These are phyloP conservation scores for Netelia fuscicornis DNA, from an alignment of 2,888 invertebrate genomes.

Conservation along the genomic window DNA sequence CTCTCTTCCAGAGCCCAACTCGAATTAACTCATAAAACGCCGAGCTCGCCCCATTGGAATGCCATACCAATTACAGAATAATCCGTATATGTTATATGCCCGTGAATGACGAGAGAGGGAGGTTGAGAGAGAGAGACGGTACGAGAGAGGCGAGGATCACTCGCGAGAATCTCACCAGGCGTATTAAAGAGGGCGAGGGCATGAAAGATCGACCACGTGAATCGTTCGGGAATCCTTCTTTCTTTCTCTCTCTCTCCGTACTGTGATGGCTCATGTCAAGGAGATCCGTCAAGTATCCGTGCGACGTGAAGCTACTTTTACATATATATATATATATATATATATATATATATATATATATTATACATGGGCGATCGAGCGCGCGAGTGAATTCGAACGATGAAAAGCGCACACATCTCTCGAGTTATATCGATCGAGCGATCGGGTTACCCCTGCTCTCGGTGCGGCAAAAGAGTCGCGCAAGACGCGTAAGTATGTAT, in stretches of 20 bases:
- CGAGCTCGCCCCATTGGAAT: conserved; percentile 72
- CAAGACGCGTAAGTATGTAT: conserved; percentile 30
- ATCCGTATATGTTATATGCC: conserved; percentile 43
- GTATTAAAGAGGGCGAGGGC: conserved; percentile 20
- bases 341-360: no score
- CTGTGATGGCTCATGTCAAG: conserved; percentile 54
- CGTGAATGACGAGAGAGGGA: conserved; percentile 45
- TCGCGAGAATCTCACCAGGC: conserved; percentile 15
- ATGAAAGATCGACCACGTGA: conserved; percentile 43
- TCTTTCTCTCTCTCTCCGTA: neutral
- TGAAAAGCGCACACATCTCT: conserved; percentile 44
- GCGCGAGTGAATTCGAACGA: conserved; percentile 42
- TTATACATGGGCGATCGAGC: conserved; percentile 24
- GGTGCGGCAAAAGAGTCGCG: conserved; percentile 28
- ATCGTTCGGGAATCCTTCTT: conserved; percentile 52
- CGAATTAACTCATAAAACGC: conserved; percentile 83
- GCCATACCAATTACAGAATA: conserved; percentile 81
- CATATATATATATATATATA: neutral
- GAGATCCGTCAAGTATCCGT: conserved; percentile 58
- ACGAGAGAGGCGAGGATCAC: conserved; percentile 52
- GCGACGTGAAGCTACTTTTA: conserved; percentile 30
- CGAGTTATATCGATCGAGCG: conserved; percentile 55
- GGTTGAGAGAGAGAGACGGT: conserved; percentile 29
- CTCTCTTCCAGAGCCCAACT: conserved; percentile 45
- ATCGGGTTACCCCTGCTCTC: conserved; percentile 57